These are phyloP conservation scores for Hyles lineata DNA, from an alignment of 2,888 invertebrate species.

Conservation along the genomic window DNA sequence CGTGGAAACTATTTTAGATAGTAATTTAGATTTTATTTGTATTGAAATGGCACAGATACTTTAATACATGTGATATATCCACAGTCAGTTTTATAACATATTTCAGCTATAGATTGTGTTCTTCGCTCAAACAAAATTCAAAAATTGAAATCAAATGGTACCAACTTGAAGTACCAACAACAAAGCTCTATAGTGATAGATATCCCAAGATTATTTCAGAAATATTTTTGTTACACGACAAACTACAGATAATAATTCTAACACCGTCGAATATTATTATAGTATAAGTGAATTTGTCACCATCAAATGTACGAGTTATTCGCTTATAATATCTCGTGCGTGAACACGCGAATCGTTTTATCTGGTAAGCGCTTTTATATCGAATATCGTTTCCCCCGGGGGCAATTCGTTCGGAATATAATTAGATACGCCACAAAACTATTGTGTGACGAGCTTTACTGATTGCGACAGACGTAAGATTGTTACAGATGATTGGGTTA, in stretches of 20 bases:
- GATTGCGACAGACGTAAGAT: background rate
- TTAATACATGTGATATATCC: no score
- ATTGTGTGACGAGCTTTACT: background rate
- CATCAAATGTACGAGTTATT: slow-evolving; percentile 5
- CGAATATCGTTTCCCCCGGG: background rate
- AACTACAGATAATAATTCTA: background rate
- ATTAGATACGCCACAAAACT: background rate
- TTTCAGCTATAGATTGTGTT: no score
- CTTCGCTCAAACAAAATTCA: no score
- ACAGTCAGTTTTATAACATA: no score
- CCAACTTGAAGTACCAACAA: no score
- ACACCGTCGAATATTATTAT: background rate
- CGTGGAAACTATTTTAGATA: background rate
- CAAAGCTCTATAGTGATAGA: no score
- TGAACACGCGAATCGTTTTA: slow-evolving; percentile 20
- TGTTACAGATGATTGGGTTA: slow-evolving; percentile 1
- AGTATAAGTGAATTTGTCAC: background rate
- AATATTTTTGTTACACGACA: background rate
- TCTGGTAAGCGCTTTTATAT: slow-evolving; percentile 25
- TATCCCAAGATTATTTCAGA: no score
- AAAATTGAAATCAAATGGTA: no score
- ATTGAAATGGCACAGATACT: no score
- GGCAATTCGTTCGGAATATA: slow-evolving; percentile 8
- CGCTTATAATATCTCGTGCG: background rate
- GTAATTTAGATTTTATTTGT: no score